Conservation (phyloP, 2,888 invertebrate species). For the Cynaeus angustus region DNA sequence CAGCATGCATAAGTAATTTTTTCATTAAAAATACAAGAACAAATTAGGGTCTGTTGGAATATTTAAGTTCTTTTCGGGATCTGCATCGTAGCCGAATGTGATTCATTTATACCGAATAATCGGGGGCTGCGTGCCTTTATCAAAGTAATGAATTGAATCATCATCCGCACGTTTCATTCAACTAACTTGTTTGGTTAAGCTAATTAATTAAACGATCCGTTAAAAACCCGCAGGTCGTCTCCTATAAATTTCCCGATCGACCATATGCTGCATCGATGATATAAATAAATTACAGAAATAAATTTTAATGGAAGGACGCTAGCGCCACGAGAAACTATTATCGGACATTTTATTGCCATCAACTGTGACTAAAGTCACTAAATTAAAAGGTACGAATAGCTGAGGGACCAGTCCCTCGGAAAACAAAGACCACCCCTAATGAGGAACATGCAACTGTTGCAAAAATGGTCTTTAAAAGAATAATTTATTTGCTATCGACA, state of each 20-base stretch:
- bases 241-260: constrained; percentile 53
- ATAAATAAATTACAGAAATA: constrained; percentile 67
- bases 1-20: too few relatives aligned
- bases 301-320: constrained; percentile 65
- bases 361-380: constrained; percentile 60
- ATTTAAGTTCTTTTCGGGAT: too few relatives aligned
- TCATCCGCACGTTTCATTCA: constrained; percentile 4
- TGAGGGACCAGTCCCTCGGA: not conserved
- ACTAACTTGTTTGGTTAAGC: constrained; percentile 34
- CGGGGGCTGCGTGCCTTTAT: too few relatives aligned
- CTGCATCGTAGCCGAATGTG: too few relatives aligned
- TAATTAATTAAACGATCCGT: constrained; percentile 46
- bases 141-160: too few relatives aligned
- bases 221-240: constrained; percentile 45
- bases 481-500: too few relatives aligned
- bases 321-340: constrained; percentile 64
- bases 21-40: too few relatives aligned
- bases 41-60: too few relatives aligned
- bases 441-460: not conserved
- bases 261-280: constrained; percentile 64
- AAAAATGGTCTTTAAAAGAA: not conserved
- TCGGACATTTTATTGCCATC: constrained; percentile 63
- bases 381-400: constrained; percentile 47
- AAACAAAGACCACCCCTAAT: not conserved
- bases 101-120: too few relatives aligned